A percentile compares a stretch with the other conserved stretches of the same genome.
Evolutionary conservation across 1,140 invertebrate genomes (phyloP).

Genomic region (Leptinotarsa undecemlineata): DNA sequence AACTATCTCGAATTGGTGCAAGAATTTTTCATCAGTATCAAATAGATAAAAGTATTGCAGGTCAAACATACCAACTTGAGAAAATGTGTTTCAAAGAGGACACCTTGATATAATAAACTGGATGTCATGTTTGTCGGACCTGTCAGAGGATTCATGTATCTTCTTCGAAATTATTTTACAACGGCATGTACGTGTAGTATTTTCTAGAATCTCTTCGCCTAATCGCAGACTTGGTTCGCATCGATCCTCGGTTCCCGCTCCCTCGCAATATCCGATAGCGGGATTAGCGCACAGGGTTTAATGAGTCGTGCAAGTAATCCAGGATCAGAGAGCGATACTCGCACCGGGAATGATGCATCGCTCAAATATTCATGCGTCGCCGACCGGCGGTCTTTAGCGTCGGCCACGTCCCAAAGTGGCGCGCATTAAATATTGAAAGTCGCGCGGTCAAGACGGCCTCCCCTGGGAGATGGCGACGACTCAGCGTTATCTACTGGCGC

Average conservation of each 20-base stretch:
- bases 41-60: too few relatives aligned
- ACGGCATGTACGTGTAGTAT: too few relatives aligned
- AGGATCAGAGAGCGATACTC: constrained; percentile 53
- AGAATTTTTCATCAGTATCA: too few relatives aligned
- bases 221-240: neutral
- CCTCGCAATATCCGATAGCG: constrained; percentile 51
- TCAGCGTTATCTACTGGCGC: constrained; percentile 47
- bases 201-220: neutral
- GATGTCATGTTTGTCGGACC: too few relatives aligned
- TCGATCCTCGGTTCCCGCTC: constrained; percentile 3
- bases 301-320: constrained; percentile 57
- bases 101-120: too few relatives aligned
- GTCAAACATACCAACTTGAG: too few relatives aligned
- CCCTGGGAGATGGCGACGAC: constrained; percentile 35
- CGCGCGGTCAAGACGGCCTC: constrained; percentile 41
- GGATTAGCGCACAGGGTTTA: constrained; percentile 55
- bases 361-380: constrained; percentile 54
- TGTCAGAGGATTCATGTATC: too few relatives aligned
- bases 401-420: constrained; percentile 33
- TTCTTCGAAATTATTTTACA: too few relatives aligned
- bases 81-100: too few relatives aligned
- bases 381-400: constrained; percentile 40
- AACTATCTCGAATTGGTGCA: too few relatives aligned
- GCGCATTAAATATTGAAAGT: constrained; percentile 51
- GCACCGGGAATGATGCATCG: constrained; percentile 43